Conservation (phyloP, 2,797 vertebrate species). For the Galaxias olidus region DNA sequence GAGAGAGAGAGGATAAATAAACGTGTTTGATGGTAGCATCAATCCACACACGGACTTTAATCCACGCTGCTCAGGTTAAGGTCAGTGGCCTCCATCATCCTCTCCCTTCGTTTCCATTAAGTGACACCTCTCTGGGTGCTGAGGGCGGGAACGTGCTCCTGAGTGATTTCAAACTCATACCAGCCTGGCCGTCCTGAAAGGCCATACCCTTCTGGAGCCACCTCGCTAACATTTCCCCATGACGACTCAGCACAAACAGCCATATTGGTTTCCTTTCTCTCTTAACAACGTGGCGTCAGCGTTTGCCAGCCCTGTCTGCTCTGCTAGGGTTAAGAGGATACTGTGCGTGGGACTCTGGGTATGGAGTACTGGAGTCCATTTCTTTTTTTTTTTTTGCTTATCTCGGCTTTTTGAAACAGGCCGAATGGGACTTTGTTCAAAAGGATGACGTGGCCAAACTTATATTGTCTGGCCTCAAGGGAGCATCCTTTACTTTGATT, state of each 20-base stretch:
- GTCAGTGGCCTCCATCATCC: neutral
- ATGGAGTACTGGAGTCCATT: no score
- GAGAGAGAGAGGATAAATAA: neutral
- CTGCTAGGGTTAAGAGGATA: neutral
- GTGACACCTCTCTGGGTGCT: neutral
- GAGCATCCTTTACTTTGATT: no score
- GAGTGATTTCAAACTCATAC: neutral
- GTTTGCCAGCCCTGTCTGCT: neutral
- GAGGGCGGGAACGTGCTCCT: neutral
- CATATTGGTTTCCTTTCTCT: neutral
- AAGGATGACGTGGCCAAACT: no score
- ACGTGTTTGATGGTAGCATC: no score
- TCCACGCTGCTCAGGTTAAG: no score
- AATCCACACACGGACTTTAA: no score
- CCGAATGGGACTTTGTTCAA: no score
- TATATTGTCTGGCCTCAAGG: no score
- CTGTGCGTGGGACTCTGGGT: no score
- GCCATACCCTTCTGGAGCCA: neutral
- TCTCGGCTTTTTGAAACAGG: neutral
- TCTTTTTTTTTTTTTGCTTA: neutral
- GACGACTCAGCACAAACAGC: neutral
- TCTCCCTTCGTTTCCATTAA: neutral
- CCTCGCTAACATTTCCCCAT: neutral
- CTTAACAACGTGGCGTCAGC: neutral
- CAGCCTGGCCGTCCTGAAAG: neutral